phyloP scores from a whole-genome alignment of 2,113 vertebrate species.

The Aptenodytes patagonicus region DNA sequence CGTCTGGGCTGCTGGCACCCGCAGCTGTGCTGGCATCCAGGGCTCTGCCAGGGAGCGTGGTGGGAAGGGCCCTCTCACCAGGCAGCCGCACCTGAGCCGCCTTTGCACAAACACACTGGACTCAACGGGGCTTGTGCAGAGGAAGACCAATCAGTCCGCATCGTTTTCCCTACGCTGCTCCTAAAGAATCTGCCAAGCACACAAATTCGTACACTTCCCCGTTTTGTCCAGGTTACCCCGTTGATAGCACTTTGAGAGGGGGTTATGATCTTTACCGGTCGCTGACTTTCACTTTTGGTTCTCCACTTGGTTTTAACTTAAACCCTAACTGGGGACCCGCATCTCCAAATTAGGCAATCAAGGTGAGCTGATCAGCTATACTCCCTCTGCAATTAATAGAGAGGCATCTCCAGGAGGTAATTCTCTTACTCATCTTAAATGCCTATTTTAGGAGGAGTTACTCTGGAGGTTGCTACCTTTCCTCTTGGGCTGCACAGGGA shows the following conservation, averaged over 20 bases:
- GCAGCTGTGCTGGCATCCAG: neutral
- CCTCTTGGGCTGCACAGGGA: neutral
- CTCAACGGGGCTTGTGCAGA: rapidly evolving
- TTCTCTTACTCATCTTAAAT: neutral
- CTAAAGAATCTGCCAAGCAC: neutral
- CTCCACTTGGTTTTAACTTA: neutral
- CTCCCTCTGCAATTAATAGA: neutral
- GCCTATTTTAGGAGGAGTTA: neutral
- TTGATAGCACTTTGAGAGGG: neutral
- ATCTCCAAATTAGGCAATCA: neutral
- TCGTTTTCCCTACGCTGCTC: rapidly evolving
- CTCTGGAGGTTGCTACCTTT: neutral
- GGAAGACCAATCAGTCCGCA: rapidly evolving
- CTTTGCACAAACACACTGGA: rapidly evolving
- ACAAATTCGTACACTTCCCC: rapidly evolving
- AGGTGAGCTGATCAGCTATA: neutral
- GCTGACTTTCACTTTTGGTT: neutral
- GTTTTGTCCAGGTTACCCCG: neutral
- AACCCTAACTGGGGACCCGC: neutral
- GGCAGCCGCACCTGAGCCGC: neutral
- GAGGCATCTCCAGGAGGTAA: neutral
- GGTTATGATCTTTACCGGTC: rapidly evolving
- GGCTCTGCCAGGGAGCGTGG: neutral
- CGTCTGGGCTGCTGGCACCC: neutral
- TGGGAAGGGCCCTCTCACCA: rapidly evolving